Base-by-base conservation (phyloP, 2,113 vertebrate species). In the Carlito syrichta region DNA sequence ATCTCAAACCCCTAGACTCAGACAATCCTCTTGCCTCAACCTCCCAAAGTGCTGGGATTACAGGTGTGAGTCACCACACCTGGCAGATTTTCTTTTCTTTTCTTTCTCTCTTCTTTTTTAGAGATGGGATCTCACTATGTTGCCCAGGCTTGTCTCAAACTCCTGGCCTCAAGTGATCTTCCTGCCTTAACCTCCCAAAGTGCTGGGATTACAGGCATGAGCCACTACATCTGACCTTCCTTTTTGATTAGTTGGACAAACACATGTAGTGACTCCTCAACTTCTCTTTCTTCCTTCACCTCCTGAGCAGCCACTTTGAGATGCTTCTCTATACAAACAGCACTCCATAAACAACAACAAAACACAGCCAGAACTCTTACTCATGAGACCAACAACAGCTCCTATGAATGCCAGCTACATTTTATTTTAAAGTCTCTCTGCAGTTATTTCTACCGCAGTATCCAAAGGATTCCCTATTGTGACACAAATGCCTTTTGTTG, bases 261-360 rank as follows among this genome's bases (percentile, higher is more conserved):
- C 14, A 32, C 68, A 12, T 3, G 20, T 20, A 6, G 16, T 6
- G 2, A 22, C 17, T 16, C 23, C 23, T 58, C 14, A 2, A 23
- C 66, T 32, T 78, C 38, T n/a, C 56, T 25, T 40, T 60, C 68
- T 22, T 74, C 48, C 35, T 52, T 84, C 38, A 71, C 11, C 38
- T 40, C n/a, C n/a, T n/a, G 6, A 54, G 17, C 38, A 63, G 27
- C 60, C 62, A 4, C 30, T 86, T 52, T 19, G 25, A 60, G 50
- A 35, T n/a, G 50, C 84, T 74, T 96, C 38, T 88, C 83, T 6
- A 96, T 45, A 63, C 12, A 92, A 95, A 92, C 68, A 96, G 66
- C 74, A 86, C 86, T 62, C 63, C 8, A 17, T 68, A 86, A 66
- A 43, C 62, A 94, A 76, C 40, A 62, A 81, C 40, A 73, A 54